These are phyloP conservation scores for Dendroctonus ponderosae DNA, from an alignment of 1,140 invertebrate species.

Conservation along the genomic window DNA sequence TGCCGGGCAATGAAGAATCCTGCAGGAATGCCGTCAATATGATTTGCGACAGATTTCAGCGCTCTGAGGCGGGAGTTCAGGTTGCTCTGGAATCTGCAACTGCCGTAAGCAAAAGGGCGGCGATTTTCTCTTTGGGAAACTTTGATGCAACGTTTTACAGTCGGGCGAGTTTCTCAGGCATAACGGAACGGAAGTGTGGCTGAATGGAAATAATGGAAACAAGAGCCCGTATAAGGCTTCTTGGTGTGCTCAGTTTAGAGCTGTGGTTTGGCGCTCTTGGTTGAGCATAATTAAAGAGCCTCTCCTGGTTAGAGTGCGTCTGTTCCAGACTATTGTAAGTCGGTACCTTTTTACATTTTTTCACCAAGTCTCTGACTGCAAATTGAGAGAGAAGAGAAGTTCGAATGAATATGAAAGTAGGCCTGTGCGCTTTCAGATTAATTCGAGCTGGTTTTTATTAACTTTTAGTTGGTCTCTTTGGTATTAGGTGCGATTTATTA, in stretches of 20 bases:
- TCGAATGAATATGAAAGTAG: too few relatives aligned
- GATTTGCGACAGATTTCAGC: slow-evolving; percentile 74
- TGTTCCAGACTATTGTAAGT: slow-evolving; percentile 87
- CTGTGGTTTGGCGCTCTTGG: slow-evolving; percentile 89
- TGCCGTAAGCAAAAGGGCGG: slow-evolving; percentile 39
- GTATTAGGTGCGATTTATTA: slow-evolving; percentile 89
- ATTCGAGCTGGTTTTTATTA: background rate
- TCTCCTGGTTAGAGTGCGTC: slow-evolving; percentile 80
- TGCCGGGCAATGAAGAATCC: slow-evolving; percentile 76
- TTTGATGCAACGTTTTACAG: slow-evolving; percentile 17
- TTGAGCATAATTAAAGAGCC: slow-evolving; percentile 86
- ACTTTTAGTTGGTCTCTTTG: slow-evolving; percentile 75
- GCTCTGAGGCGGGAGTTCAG: slow-evolving; percentile 59
- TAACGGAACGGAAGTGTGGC: slow-evolving; percentile 28
- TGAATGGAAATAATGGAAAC: slow-evolving; percentile 20
- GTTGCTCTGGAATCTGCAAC: slow-evolving; percentile 57
- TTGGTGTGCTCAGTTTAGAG: slow-evolving; percentile 85
- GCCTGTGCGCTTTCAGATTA: too few relatives aligned
- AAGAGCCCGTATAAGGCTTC: slow-evolving; percentile 70
- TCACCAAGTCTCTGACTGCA: too few relatives aligned
- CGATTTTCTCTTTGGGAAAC: background rate
- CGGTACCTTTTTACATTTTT: too few relatives aligned
- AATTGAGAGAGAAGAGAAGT: too few relatives aligned
- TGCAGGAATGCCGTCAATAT: slow-evolving; percentile 72
- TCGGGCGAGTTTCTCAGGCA: slow-evolving; percentile 23